phyloP scores from a whole-genome alignment of 2,113 vertebrate genomes.

The Thunnus maccoyii region DNA sequence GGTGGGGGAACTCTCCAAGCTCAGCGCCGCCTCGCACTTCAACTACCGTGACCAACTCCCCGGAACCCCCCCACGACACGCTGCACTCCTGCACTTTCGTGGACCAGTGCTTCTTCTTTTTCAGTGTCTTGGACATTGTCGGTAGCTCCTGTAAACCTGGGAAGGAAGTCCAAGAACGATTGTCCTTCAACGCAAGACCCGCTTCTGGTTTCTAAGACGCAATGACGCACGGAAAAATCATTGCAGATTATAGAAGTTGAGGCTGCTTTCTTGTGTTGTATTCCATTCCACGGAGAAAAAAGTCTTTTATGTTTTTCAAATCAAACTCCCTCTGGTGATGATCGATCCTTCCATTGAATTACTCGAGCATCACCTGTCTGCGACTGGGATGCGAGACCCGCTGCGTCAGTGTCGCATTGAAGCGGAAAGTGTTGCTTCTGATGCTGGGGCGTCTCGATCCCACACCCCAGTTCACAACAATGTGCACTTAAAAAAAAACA shows the following conservation, averaged over 20 bases:
- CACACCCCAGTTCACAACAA: constrained; percentile 42
- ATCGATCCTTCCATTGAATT: constrained; percentile 30
- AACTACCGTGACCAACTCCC: constrained; percentile 83
- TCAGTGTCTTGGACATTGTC: constrained; percentile 95
- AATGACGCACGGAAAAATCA: constrained; percentile 63
- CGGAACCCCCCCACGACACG: constrained; percentile 88
- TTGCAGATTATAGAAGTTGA: constrained; percentile 52
- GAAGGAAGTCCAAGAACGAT: constrained; percentile 45
- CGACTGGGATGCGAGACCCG: constrained; percentile 52
- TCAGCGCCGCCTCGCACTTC: constrained; percentile 93
- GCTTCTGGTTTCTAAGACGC: constrained; percentile 52
- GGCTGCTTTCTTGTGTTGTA: constrained; percentile 23
- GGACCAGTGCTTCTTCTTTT: constrained; percentile 96
- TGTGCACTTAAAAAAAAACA: constrained; percentile 4
- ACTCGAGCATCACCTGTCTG: constrained; percentile 66
- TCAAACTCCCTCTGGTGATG: constrained; percentile 6
- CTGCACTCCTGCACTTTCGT: constrained; percentile 94
- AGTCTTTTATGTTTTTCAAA: background rate
- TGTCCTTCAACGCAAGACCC: constrained; percentile 47
- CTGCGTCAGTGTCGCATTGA: constrained; percentile 79
- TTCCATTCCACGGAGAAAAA: constrained; percentile 46
- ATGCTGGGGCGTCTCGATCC: constrained; percentile 51
- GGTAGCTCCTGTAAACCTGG: constrained; percentile 45
- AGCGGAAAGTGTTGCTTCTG: constrained; percentile 49
- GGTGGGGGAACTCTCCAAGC: constrained; percentile 93